A percentile compares a stretch with the other conserved stretches of the same genome.
Conservation (phyloP, 2,888 invertebrate genomes). For the Athripsodes cinereus region DNA sequence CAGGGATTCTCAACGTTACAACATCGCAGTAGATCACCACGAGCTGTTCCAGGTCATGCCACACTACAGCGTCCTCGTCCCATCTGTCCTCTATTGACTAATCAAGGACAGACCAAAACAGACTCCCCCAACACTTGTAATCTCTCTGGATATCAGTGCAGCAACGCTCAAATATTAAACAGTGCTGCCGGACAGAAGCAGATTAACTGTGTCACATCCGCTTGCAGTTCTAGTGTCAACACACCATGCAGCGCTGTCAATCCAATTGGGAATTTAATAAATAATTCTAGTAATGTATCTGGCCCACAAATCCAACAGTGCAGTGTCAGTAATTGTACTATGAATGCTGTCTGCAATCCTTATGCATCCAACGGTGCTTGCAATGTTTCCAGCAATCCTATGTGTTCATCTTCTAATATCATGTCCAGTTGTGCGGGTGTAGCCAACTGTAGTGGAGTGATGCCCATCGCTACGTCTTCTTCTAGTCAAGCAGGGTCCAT, state of each 20-base stretch:
- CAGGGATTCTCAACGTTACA: conserved; percentile 27
- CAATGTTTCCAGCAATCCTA: neutral
- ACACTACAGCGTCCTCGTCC: conserved; percentile 28
- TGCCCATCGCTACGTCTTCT: neutral
- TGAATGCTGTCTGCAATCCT: neutral
- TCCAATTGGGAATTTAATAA: neutral
- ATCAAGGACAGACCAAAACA: conserved; percentile 4
- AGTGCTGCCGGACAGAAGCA: neutral
- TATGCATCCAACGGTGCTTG: neutral
- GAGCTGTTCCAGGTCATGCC: conserved; percentile 24
- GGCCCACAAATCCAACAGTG: neutral
- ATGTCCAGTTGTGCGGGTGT: neutral
- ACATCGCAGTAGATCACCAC: conserved; percentile 26
- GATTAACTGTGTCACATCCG: neutral
- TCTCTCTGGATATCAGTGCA: conserved; percentile 4
- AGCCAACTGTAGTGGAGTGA: neutral
- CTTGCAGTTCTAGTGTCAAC: conserved; percentile 2
- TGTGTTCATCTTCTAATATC: conserved; percentile 2
- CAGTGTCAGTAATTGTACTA: neutral
- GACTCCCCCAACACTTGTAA: neutral
- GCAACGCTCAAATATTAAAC: neutral
- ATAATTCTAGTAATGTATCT: neutral
- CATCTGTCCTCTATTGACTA: conserved; percentile 25
- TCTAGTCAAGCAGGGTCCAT: neutral
- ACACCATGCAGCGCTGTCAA: neutral